Percentiles rank a stretch among this genome's conserved stretches.
Conservation (phyloP, 2,888 invertebrate genomes). For the Apodemia mormo region DNA sequence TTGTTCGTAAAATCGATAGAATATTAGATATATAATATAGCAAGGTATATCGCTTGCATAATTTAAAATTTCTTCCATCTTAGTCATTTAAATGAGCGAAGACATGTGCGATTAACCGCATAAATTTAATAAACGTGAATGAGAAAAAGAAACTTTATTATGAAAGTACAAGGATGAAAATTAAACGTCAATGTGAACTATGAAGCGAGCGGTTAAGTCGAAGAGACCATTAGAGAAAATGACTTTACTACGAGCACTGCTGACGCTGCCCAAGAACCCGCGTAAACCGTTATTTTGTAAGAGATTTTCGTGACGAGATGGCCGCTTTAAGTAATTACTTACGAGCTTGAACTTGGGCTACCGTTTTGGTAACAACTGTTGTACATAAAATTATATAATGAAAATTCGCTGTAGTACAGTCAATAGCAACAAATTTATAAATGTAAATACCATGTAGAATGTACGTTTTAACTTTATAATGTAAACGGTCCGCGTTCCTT, state of each 20-base stretch:
- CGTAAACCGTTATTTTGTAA: conserved; percentile 53
- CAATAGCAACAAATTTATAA: background rate
- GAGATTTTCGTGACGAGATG: conserved; percentile 64
- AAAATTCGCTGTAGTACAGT: background rate
- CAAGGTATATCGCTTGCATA: background rate
- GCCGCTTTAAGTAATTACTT: conserved; percentile 50
- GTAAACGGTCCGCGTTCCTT: no score
- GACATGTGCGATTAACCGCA: conserved; percentile 32
- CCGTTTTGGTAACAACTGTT: conserved; percentile 36
- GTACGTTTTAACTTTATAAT: no score
- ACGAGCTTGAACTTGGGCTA: conserved; percentile 38
- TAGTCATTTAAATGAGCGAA: conserved; percentile 25
- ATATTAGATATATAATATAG: background rate
- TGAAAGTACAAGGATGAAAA: conserved; percentile 35
- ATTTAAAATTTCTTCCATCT: conserved; percentile 18
- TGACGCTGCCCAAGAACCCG: conserved; percentile 54
- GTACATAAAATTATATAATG: conserved; percentile 17
- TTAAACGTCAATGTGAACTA: conserved; percentile 31
- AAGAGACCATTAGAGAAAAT: conserved; percentile 64
- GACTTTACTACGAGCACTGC: conserved; percentile 53
- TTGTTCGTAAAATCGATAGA: background rate
- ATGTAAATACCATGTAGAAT: no score
- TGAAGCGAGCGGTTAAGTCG: conserved; percentile 43
- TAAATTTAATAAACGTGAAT: conserved; percentile 29
- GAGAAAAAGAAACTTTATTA: conserved; percentile 28